Conservation (phyloP, 2,797 vertebrate species). For the Myiothlypis coronata region DNA sequence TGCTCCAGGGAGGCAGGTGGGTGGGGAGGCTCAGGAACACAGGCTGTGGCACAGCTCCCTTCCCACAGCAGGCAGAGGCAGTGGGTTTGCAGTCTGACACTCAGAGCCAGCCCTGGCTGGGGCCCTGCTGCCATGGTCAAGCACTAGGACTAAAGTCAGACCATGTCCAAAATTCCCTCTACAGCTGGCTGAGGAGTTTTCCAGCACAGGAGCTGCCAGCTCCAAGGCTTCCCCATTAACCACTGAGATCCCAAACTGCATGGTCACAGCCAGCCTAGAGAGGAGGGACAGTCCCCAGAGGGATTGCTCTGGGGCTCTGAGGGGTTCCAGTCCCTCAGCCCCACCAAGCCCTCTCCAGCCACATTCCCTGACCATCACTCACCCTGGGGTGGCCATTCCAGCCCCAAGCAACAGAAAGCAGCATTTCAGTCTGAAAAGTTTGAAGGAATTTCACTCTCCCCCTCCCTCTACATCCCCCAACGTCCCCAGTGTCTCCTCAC, state of each 20-base stretch:
- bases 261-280: not conserved
- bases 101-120: not conserved
- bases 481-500: not conserved
- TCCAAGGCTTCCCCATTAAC: not conserved
- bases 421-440: not conserved
- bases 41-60: not conserved
- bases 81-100: not conserved
- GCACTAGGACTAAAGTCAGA: not conserved
- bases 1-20: not conserved
- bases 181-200: not conserved
- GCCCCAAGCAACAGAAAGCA: not conserved
- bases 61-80: not conserved
- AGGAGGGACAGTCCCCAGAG: not conserved
- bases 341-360: not conserved
- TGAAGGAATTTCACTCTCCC: not conserved
- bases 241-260: not conserved
- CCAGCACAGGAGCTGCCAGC: not conserved
- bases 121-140: not conserved
- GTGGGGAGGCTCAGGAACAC: not conserved
- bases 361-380: not conserved
- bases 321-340: not conserved
- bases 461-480: accelerated
- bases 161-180: accelerated
- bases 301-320: not conserved
- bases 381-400: not conserved